Conservation (phyloP, 2,113 vertebrate genomes). For the Chaetodon trifascialis region DNA sequence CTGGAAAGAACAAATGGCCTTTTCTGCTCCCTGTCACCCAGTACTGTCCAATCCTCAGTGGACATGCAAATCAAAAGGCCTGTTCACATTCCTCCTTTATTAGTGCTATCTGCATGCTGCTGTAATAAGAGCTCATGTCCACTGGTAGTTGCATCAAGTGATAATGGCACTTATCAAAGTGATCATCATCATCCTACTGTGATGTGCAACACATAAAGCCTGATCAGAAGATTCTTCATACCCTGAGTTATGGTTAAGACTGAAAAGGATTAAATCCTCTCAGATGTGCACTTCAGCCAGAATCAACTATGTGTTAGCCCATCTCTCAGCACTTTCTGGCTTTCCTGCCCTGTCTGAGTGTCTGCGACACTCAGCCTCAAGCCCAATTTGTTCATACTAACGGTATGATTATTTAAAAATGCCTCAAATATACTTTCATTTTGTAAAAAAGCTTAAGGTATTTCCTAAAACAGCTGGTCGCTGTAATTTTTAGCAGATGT, state of each 20-base stretch:
- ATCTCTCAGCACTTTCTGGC: neutral
- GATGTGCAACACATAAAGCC: neutral
- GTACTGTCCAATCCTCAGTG: constrained; percentile 7
- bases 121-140: constrained; percentile 25
- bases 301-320: too few relatives aligned
- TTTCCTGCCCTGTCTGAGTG: neutral
- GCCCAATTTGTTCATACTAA: neutral
- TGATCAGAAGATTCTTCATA: neutral
- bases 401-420: neutral
- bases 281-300: too few relatives aligned
- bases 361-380: neutral
- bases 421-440: neutral
- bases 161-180: constrained; percentile 25
- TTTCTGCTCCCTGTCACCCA: constrained; percentile 56
- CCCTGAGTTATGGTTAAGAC: neutral
- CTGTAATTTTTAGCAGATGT: neutral
- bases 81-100: constrained; percentile 47
- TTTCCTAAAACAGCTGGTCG: neutral
- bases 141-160: neutral
- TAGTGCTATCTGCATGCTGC: constrained; percentile 13
- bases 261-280: neutral
- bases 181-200: neutral
- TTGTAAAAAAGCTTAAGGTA: neutral
- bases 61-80: constrained; percentile 25
- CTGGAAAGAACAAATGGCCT: constrained; percentile 59